phyloP scores from a whole-genome alignment of 1,140 invertebrate species.

The Fopius arisanus region DNA sequence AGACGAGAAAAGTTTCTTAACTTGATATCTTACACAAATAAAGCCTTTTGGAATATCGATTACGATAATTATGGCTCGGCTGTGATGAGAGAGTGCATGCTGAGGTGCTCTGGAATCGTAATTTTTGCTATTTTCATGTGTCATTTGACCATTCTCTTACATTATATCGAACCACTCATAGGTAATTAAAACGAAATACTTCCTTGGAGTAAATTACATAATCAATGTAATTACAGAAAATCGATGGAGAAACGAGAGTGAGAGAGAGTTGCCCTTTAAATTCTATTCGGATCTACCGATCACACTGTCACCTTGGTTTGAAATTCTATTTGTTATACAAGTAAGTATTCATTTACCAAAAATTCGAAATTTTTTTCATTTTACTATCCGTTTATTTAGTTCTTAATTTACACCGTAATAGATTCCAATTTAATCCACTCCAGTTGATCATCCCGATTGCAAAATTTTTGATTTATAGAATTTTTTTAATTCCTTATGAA shows the following conservation, averaged over 20 bases:
- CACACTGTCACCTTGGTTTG: conserved; percentile 28
- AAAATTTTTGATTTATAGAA: too few relatives aligned
- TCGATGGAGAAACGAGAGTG: conserved; percentile 25
- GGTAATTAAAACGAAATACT: too few relatives aligned
- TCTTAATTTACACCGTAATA: too few relatives aligned
- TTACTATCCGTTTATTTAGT: too few relatives aligned
- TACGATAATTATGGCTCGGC: conserved; percentile 19
- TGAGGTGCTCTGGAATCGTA: neutral
- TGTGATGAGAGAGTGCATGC: conserved; percentile 15
- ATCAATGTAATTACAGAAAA: conserved; percentile 10
- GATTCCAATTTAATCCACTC: too few relatives aligned
- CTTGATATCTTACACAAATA: conserved; percentile 36
- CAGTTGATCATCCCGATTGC: too few relatives aligned
- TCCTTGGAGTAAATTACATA: neutral
- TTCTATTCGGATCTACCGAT: conserved; percentile 29
- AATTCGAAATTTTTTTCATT: too few relatives aligned
- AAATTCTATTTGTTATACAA: conserved; percentile 26
- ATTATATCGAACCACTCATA: neutral
- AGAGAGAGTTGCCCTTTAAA: conserved; percentile 30
- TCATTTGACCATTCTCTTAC: neutral
- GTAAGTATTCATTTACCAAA: neutral
- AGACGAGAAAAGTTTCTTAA: conserved; percentile 32
- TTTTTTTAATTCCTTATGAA: too few relatives aligned
- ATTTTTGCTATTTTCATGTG: neutral
- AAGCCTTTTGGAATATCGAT: conserved; percentile 36